A percentile compares a stretch with the other conserved stretches of the same genome.
These are phyloP conservation scores for Cryptophagus acutangulus DNA, from an alignment of 2,888 invertebrate species.

Conservation along the genomic window DNA sequence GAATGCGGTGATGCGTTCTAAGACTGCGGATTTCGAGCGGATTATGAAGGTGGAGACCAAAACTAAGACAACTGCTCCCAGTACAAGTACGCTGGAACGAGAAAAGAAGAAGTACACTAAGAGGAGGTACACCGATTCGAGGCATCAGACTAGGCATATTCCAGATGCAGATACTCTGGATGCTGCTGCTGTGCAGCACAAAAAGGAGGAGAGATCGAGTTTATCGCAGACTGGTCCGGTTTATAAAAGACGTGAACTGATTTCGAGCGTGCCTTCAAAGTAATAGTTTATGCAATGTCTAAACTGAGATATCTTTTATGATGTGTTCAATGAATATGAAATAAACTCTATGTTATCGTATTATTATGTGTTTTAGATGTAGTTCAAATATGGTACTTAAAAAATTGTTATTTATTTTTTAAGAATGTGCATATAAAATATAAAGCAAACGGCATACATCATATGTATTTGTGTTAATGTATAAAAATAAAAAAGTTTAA, in stretches of 20 bases:
- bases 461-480: no score
- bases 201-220: slow-evolving; percentile 28
- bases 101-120: slow-evolving; percentile 60
- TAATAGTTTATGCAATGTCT: slow-evolving; percentile 15
- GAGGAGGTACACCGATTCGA: slow-evolving; percentile 56
- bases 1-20: slow-evolving; percentile 60
- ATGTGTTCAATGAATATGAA: slow-evolving; percentile 32
- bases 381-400: slow-evolving; percentile 21
- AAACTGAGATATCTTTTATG: slow-evolving; percentile 10
- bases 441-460: no score
- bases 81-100: slow-evolving; percentile 30
- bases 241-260: slow-evolving; percentile 76
- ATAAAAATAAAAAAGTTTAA: no score
- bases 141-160: slow-evolving; percentile 56
- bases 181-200: slow-evolving; percentile 28
- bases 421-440: slow-evolving; percentile 33
- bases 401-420: slow-evolving; percentile 34
- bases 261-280: slow-evolving; percentile 64
- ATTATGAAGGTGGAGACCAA: slow-evolving; percentile 53
- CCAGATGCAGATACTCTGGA: slow-evolving; percentile 53
- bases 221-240: slow-evolving; percentile 49
- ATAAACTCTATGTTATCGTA: no score
- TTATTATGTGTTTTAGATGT: slow-evolving; percentile 30
- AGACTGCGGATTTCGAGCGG: slow-evolving; percentile 64
- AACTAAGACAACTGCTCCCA: slow-evolving; percentile 39